Base-by-base conservation (phyloP, 2,113 vertebrate species). In the Dicentrarchus labrax region DNA sequence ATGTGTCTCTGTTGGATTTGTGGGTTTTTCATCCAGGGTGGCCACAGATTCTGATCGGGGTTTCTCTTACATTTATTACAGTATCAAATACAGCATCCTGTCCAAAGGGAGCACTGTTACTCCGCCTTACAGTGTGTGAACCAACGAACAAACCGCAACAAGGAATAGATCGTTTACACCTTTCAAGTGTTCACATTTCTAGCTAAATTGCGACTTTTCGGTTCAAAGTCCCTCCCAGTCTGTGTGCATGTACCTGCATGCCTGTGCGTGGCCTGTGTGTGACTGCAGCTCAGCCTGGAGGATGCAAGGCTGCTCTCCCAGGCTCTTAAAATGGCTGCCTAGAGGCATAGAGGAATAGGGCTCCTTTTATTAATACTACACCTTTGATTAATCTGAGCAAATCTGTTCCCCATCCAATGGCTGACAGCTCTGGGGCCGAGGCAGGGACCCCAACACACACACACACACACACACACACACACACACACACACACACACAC, bases 311-410 rank as follows among this genome's bases (percentile, higher is more conserved):
- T 84, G 72, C 71, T 91, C 85, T 86, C 78, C 68, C 78, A 76
- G 88, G 62, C 76, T 85, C 81, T 88, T 92, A 85, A 92, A 91
- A 91, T 89, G 85, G 81, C 70, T 17, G 65, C 75, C 89, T 83
- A 72, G 68, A 89, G 88, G 77, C 90, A 89, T 53, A 56, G 70
- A 85, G 84, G 83, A 90, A 89, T 57, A 82, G 80, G 76, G 88
- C 81, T 90, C 82, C 71, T 83, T 86, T 93, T 92, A 95, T 94
- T 95, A 95, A 94, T 72, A 82, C 88, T 90, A 86, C 88, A 92
- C 92, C 92, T 94, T 94, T 94, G 93, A 96, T 95, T 96, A 94
- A 95, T 95, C 94, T 94, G 86, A 88, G 92, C 84, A 93, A 93
- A 94, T 94, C 94, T 96, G 95, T 91, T 94, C 94, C 92, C 88